Conservation (phyloP, 2,797 vertebrate genomes). For the Sparus aurata region DNA sequence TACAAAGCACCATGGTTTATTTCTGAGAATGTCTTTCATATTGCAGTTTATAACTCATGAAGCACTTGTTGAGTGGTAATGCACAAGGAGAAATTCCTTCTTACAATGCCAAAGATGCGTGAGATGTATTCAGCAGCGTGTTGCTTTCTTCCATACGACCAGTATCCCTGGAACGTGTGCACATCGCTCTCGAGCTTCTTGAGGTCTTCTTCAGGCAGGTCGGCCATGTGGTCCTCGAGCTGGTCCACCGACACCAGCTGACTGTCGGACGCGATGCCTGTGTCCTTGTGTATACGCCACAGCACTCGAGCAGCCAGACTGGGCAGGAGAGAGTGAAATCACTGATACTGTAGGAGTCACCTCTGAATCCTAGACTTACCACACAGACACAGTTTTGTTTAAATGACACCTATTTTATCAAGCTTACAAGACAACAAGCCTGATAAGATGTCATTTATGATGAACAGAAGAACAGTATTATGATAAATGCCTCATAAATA, state of each 20-base stretch:
- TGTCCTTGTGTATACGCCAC: slow-evolving; percentile 92
- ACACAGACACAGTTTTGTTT: not conserved
- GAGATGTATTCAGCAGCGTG: slow-evolving; percentile 88
- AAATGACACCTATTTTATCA: no score
- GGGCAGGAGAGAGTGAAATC: not conserved
- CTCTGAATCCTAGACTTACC: not conserved
- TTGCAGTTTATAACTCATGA: not conserved
- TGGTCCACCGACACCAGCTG: slow-evolving; percentile 91
- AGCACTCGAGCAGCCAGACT: slow-evolving; percentile 93
- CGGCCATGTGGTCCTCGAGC: slow-evolving; percentile 91
- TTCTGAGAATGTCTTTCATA: not conserved
- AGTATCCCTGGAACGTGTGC: slow-evolving; percentile 89
- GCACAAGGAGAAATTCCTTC: slow-evolving; percentile 13
- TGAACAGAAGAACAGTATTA: no score
- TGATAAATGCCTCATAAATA: no score
- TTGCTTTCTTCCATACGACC: slow-evolving; percentile 87
- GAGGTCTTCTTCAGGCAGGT: slow-evolving; percentile 86
- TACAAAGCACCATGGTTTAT: not conserved
- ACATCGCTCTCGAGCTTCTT: slow-evolving; percentile 86
- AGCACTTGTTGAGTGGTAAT: not conserved
- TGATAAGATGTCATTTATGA: no score
- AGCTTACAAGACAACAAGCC: no score
- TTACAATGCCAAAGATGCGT: slow-evolving; percentile 93
- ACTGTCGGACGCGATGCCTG: slow-evolving; percentile 87
- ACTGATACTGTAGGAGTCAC: not conserved